Evolutionary conservation across 2,113 vertebrate genomes (phyloP).

Genomic region (Numenius arquata): DNA sequence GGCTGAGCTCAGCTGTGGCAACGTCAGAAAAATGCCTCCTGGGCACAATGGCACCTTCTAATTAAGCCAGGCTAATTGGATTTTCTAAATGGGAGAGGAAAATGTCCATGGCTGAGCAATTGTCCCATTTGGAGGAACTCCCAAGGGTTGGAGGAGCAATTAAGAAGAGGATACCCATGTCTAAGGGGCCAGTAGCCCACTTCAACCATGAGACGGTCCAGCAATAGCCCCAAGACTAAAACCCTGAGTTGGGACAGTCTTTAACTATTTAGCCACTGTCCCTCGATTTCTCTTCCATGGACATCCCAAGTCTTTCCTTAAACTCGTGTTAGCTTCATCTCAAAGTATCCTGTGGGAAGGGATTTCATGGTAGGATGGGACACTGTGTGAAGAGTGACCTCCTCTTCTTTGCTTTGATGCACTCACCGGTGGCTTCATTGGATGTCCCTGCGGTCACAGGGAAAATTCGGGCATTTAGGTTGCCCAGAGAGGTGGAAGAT

Average conservation of each 20-base stretch:
- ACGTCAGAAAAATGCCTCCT: neutral
- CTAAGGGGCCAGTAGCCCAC: neutral
- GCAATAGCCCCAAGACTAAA: neutral
- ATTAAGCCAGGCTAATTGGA: neutral
- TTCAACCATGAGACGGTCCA: neutral
- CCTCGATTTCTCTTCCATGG: neutral
- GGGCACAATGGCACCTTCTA: neutral
- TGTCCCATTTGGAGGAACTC: neutral
- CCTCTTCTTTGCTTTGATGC: neutral
- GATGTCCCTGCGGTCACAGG: neutral
- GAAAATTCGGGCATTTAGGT: neutral
- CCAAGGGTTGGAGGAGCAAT: neutral
- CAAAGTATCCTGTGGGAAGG: fast-evolving
- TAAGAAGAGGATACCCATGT: neutral
- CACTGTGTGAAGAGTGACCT: neutral
- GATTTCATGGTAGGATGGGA: neutral
- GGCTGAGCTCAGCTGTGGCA: neutral
- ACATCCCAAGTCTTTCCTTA: neutral
- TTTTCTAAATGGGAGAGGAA: neutral
- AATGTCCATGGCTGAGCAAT: neutral
- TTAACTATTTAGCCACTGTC: neutral
- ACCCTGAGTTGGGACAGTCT: neutral
- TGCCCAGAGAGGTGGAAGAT: neutral
- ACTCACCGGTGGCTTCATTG: neutral
- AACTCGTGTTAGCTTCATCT: neutral